These are phyloP conservation scores for Rhinella marina DNA, from an alignment of 2,797 vertebrate species.

Conservation along the genomic window DNA sequence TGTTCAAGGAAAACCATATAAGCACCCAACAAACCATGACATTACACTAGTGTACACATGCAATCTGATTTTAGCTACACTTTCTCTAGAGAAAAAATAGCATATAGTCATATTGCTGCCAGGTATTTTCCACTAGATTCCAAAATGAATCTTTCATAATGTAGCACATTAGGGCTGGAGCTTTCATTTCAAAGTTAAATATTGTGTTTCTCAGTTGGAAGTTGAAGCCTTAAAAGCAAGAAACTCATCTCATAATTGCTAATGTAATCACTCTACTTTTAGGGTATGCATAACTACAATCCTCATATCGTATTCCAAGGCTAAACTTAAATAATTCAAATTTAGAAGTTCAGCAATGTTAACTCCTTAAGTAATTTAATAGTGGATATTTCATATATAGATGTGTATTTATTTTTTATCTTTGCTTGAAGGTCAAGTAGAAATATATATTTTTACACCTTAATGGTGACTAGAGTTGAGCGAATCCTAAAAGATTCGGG, in stretches of 20 bases:
- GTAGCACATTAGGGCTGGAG: background rate
- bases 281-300: background rate
- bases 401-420: no score
- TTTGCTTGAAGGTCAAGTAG: no score
- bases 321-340: background rate
- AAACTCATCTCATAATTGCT: slow-evolving; percentile 15
- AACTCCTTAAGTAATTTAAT: background rate
- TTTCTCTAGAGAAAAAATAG: background rate
- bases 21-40: no score
- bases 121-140: background rate
- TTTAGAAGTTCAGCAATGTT: background rate
- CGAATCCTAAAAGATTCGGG: no score
- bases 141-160: background rate
- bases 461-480: no score
- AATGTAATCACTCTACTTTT: slow-evolving; percentile 4
- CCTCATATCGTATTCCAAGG: background rate
- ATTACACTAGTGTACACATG: background rate
- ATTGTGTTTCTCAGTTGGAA: slow-evolving; percentile 15
- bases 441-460: no score
- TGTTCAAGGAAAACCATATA: background rate
- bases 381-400: background rate
- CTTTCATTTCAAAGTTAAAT: slow-evolving; percentile 19
- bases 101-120: background rate
- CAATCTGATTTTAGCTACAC: background rate
- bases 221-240: background rate